Evolutionary conservation across 2,888 invertebrate species (phyloP).

Genomic region (Gryllus longicercus): DNA sequence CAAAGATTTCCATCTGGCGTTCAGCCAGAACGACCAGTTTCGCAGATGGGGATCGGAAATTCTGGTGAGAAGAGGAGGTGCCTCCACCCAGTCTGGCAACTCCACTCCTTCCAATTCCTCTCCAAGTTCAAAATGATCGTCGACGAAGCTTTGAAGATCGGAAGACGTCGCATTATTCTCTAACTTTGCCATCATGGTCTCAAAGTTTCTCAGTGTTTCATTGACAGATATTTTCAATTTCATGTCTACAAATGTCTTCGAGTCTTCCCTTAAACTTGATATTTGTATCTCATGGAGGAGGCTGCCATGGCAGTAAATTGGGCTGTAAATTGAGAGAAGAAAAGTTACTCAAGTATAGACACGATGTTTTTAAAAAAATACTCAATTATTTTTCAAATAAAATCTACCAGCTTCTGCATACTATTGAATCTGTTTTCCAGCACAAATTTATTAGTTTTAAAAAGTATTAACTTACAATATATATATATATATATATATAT

Average conservation of each 20-base stretch:
- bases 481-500: too few relatives aligned
- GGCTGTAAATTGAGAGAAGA: constrained; percentile 52
- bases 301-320: constrained; percentile 77
- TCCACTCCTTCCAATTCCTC: constrained; percentile 59
- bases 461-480: too few relatives aligned
- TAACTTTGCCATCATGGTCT: constrained; percentile 59
- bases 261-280: constrained; percentile 74
- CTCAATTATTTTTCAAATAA: too few relatives aligned
- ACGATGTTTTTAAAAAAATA: too few relatives aligned
- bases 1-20: constrained; percentile 60
- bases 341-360: too few relatives aligned
- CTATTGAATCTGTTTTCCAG: too few relatives aligned
- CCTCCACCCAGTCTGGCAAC: constrained; percentile 56
- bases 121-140: constrained; percentile 45
- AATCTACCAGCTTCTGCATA: too few relatives aligned
- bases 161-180: constrained; percentile 52
- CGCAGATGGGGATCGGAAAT: constrained; percentile 58
- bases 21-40: constrained; percentile 61
- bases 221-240: constrained; percentile 67
- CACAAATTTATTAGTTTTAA: too few relatives aligned
- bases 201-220: constrained; percentile 61
- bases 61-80: constrained; percentile 58
- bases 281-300: constrained; percentile 79
- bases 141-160: constrained; percentile 52
- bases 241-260: constrained; percentile 90